Conservation (phyloP, 1,140 invertebrate genomes). For the Diprion similis region DNA sequence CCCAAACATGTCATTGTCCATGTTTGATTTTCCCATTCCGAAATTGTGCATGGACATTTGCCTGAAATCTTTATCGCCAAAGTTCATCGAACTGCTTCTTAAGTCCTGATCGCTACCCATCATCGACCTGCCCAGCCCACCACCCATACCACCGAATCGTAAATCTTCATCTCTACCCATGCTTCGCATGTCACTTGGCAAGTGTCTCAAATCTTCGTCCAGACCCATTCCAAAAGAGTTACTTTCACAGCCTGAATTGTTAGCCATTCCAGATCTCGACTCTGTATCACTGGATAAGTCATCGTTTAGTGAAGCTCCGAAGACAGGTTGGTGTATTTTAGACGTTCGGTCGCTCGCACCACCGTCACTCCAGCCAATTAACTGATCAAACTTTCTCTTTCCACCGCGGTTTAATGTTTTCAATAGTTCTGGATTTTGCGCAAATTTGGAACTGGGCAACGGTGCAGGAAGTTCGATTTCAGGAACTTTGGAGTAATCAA, state of each 20-base stretch:
- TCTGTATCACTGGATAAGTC: constrained; percentile 50
- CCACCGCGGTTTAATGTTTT: constrained; percentile 56
- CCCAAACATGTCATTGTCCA: constrained; percentile 38
- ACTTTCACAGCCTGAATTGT: constrained; percentile 22
- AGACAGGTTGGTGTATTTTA: constrained; percentile 51
- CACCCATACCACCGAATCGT: constrained; percentile 14
- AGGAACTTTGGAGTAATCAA: constrained; percentile 54
- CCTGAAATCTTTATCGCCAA: constrained; percentile 43
- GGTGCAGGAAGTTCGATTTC: constrained; percentile 55
- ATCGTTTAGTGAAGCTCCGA: constrained; percentile 44
- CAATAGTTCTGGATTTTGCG: constrained; percentile 56
- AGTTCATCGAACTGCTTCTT: constrained; percentile 32
- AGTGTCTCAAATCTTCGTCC: constrained; percentile 39
- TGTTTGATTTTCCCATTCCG: constrained; percentile 28
- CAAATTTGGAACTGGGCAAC: constrained; percentile 58
- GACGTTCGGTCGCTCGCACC: constrained; percentile 41
- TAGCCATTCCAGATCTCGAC: constrained; percentile 36
- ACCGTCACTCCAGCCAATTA: constrained; percentile 55
- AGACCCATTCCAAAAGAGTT: constrained; percentile 25
- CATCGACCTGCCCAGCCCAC: constrained; percentile 38
- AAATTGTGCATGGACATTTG: constrained; percentile 30
- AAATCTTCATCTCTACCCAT: constrained; percentile 21
- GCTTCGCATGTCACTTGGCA: constrained; percentile 25
- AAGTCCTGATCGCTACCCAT: constrained; percentile 31
- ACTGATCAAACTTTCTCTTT: constrained; percentile 57